Conservation (phyloP, 2,797 vertebrate species). For the Gallinago solitaria region DNA sequence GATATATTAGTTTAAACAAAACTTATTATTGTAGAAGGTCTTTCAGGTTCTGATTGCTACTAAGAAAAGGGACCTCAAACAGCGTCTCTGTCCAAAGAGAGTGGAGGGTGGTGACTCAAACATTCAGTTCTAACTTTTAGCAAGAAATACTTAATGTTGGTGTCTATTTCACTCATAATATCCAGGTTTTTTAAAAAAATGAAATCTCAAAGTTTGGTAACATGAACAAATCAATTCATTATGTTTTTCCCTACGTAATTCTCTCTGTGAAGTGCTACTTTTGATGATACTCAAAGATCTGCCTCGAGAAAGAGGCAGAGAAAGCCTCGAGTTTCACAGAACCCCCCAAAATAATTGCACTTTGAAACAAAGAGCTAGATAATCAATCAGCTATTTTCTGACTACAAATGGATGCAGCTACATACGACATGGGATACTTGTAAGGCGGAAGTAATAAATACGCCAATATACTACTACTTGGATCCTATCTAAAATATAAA, state of each 20-base stretch:
- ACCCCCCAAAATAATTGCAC: background rate
- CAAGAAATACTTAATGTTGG: background rate
- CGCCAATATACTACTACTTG: background rate
- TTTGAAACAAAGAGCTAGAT: background rate
- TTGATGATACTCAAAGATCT: background rate
- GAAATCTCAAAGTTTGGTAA: background rate
- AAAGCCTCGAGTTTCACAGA: background rate
- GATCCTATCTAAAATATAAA: background rate
- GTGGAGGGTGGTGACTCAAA: background rate
- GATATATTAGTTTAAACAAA: background rate
- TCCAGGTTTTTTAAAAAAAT: background rate
- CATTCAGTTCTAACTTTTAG: background rate
- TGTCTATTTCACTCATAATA: background rate
- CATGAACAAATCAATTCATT: background rate
- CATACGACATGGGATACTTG: background rate
- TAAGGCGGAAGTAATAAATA: background rate
- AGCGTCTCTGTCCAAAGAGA: background rate
- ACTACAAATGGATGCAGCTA: background rate
- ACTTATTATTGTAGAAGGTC: background rate
- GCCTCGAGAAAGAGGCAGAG: too few relatives aligned
- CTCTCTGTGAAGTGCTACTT: rapidly evolving
- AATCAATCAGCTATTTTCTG: background rate
- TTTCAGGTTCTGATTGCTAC: background rate
- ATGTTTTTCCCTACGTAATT: background rate
- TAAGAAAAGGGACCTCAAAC: background rate